Percentiles rank a stretch among this genome's conserved stretches.
Conservation (phyloP, 2,888 invertebrate species). For the Lucinisca nassula region DNA sequence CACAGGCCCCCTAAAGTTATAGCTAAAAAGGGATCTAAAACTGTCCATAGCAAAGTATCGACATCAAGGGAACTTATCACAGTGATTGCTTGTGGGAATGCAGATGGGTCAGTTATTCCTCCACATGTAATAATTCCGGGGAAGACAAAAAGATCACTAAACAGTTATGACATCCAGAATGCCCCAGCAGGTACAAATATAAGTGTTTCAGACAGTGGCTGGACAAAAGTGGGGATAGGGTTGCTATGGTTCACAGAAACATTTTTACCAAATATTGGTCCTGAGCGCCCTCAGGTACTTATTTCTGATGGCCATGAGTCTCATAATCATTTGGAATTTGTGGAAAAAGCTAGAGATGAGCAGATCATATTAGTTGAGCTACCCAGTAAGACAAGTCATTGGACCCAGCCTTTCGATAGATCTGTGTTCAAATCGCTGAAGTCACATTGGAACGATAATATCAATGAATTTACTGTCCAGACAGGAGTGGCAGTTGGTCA, state of each 20-base stretch:
- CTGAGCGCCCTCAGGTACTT: conserved; percentile 20
- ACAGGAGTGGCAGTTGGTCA: conserved; percentile 37
- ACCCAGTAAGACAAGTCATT: conserved; percentile 36
- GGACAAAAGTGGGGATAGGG: conserved; percentile 40
- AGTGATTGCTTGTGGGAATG: conserved; percentile 60
- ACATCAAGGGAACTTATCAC: conserved; percentile 33
- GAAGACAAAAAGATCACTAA: conserved; percentile 29
- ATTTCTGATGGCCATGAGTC: conserved; percentile 20
- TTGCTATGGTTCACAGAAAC: conserved; percentile 38
- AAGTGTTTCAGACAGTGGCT: conserved; percentile 36
- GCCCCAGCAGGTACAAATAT: conserved; percentile 34
- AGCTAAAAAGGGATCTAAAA: conserved; percentile 13
- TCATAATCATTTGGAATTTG: conserved; percentile 41
- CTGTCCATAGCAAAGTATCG: conserved; percentile 30
- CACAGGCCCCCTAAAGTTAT: conserved; percentile 30
- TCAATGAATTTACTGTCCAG: conserved; percentile 23
- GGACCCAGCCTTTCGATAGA: conserved; percentile 41
- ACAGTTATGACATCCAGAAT: conserved; percentile 26
- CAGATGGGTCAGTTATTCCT: conserved; percentile 30
- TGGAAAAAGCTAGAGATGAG: conserved; percentile 22
- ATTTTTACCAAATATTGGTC: conserved; percentile 40
- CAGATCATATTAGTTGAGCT: conserved; percentile 36
- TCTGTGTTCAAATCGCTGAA: conserved; percentile 40
- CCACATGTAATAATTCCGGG: conserved; percentile 62
- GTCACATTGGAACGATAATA: neutral